phyloP scores from a whole-genome alignment of 2,888 invertebrate genomes.

The Orchesellides sinensis region DNA sequence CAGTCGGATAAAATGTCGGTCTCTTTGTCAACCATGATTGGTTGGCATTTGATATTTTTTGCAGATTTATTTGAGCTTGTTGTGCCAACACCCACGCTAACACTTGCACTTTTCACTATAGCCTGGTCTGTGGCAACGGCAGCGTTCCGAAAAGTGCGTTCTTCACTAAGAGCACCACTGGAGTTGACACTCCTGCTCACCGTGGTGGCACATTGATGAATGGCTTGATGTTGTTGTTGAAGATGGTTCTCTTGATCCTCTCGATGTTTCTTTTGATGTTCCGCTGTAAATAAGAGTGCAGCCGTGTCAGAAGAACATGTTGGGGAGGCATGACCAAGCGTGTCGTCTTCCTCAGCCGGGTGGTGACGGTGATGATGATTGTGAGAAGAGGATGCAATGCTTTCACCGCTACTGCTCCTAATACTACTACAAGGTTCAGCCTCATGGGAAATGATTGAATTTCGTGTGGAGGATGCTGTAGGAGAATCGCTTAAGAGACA shows the following conservation, averaged over 20 bases:
- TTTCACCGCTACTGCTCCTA: constrained; percentile 49
- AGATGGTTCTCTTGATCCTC: constrained; percentile 38
- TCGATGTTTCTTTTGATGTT: constrained; percentile 31
- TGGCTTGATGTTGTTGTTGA: constrained; percentile 43
- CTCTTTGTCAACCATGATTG: constrained; percentile 69
- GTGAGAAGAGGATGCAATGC: constrained; percentile 20
- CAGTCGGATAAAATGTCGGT: constrained; percentile 74
- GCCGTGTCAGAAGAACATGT: constrained; percentile 15
- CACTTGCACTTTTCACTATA: constrained; percentile 44
- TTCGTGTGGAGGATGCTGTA: constrained; percentile 69
- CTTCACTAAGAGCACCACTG: background rate
- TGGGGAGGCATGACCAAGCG: constrained; percentile 43
- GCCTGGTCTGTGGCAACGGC: constrained; percentile 42
- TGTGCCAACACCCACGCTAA: constrained; percentile 59
- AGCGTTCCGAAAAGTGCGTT: constrained; percentile 56
- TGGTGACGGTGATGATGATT: constrained; percentile 36
- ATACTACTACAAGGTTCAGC: constrained; percentile 51
- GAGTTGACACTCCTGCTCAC: background rate
- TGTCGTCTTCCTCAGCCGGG: constrained; percentile 31
- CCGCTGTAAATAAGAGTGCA: constrained; percentile 19
- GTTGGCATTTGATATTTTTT: background rate
- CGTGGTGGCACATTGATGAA: constrained; percentile 39
- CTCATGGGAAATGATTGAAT: constrained; percentile 74
- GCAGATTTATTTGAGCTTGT: constrained; percentile 51
- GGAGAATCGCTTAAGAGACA: constrained; percentile 70